Base-by-base conservation (phyloP, 2,113 vertebrate genomes). In the Tenebrosternarchus preto region DNA sequence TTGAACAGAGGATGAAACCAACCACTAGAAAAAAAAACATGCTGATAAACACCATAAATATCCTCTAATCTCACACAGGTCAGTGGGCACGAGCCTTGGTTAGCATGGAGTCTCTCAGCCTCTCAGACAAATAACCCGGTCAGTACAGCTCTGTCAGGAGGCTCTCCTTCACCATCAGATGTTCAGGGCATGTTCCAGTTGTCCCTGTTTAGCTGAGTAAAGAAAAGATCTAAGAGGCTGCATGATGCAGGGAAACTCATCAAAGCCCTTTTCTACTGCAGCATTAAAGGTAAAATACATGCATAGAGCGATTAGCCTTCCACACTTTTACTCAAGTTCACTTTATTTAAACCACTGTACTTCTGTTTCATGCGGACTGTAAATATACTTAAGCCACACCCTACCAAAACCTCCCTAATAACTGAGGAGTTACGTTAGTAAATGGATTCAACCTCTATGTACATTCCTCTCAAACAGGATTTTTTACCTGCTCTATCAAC, bases 1-100 rank as follows among this genome's bases (percentile, higher is more conserved):
- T 59, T 74, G 79, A 80, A 60, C 71, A 74, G 50, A 75, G 61
- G 71, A 50, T 81, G 50, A 67, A 74, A 80, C n/a, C 57, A 72
- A 80, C 60, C 59, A 73, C 31, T 57, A 36, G 29, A 74, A 80
- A 39, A 72, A 39, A 29, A 50, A 36, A 0, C 4, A 24, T 33
- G 33, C 25, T 17, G 57, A 60, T n/a, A 76, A 78, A 77, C 64
- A 78, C 56, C 20, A 53, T 24, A 63, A 61, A 27, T 61, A 61
- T 72, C 69, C 56, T 61, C 43, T 46, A 72, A 73, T 25, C 33
- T 50, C 19, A 29, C 25, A 56, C 53, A 60, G 53, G 24, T 39
- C 55, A 3, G 1, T 70, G 64, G 22, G 17, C 31, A 4, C 5
- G 27, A 53, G 33, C 24, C 5, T 29, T 15, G 46, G 50, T n/a